Evolutionary conservation across 1,140 invertebrate genomes (phyloP).

Genomic region (Brachionus paranguensis): DNA sequence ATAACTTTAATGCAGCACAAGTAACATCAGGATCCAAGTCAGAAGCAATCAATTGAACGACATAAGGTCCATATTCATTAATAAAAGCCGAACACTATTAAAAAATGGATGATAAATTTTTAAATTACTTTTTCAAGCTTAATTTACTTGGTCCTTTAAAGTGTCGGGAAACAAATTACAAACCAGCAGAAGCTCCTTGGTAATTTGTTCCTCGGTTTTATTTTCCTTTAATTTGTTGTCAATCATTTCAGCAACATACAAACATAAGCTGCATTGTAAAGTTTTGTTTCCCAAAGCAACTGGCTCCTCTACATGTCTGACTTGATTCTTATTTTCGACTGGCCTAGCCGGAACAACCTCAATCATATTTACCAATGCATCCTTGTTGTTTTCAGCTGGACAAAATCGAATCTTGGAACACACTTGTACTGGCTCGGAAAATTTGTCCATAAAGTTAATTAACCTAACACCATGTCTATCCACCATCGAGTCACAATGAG

Average conservation of each 20-base stretch:
- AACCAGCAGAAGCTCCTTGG: neutral
- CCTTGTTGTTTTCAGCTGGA: neutral
- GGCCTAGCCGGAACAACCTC: constrained; percentile 5
- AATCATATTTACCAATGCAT: neutral
- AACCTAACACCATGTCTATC: constrained; percentile 5
- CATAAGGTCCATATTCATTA: constrained; percentile 30
- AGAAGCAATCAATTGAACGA: neutral
- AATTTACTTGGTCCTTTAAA: constrained; percentile 15
- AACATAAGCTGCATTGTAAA: constrained; percentile 29
- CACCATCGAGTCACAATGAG: neutral
- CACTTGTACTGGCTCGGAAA: neutral
- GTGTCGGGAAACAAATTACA: constrained; percentile 34
- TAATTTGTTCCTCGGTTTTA: constrained; percentile 34
- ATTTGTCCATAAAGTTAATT: neutral
- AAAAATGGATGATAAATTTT: neutral
- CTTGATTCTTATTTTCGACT: neutral
- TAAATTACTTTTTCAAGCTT: neutral
- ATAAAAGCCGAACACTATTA: constrained; percentile 6
- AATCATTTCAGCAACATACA: neutral
- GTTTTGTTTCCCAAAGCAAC: neutral
- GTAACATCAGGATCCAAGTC: constrained; percentile 6
- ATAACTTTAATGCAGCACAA: constrained; percentile 27
- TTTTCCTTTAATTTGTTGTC: constrained; percentile 21
- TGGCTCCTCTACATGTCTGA: neutral
- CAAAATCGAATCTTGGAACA: neutral